Evolutionary conservation across 2,113 vertebrate species (phyloP).

Genomic region (Zosterops borbonicus): DNA sequence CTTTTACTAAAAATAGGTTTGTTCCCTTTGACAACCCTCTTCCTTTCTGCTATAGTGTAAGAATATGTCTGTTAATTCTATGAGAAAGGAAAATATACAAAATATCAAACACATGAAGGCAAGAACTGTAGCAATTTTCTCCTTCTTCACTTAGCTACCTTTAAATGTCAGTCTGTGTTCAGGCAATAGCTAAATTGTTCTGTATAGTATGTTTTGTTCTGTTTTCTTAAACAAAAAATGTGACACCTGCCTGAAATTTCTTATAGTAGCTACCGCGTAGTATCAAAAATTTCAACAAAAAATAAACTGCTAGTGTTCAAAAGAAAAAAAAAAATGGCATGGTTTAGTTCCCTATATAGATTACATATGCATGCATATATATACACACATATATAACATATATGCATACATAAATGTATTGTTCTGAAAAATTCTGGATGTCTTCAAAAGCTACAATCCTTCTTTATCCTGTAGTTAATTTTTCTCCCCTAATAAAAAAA

Average conservation of each 20-base stretch:
- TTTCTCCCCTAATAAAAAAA: neutral
- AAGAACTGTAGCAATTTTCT: neutral
- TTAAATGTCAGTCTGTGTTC: neutral
- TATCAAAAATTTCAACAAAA: neutral
- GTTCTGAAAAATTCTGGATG: neutral
- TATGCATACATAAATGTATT: neutral
- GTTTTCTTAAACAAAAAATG: constrained; percentile 19
- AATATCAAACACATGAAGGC: neutral
- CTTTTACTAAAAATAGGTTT: neutral
- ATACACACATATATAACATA: neutral
- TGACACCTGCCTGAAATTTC: constrained; percentile 14
- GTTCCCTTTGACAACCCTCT: neutral
- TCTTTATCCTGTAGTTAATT: neutral
- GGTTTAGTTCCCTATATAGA: neutral
- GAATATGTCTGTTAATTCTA: neutral
- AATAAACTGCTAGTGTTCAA: neutral
- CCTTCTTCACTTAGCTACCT: neutral
- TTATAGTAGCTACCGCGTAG: neutral
- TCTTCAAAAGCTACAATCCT: neutral
- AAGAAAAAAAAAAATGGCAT: neutral
- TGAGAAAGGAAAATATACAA: neutral
- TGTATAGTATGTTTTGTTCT: neutral
- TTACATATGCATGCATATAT: neutral
- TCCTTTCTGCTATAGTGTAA: neutral
- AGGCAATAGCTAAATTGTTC: neutral